Percentiles rank a stretch among this genome's conserved stretches.
Conservation (phyloP, 2,113 vertebrate genomes). For the Nettapus auritus region DNA sequence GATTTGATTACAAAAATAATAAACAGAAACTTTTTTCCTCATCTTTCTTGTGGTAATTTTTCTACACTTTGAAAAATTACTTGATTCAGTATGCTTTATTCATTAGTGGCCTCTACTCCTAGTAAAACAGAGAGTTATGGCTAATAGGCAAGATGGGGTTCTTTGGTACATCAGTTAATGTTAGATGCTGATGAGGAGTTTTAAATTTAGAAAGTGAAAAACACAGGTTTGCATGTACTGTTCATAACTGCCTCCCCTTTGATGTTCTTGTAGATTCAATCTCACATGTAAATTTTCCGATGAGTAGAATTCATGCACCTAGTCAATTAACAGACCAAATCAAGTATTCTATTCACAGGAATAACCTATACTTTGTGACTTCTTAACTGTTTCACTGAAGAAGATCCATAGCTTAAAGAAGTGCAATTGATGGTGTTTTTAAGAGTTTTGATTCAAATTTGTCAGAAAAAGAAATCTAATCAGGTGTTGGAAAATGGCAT, state of each 20-base stretch:
- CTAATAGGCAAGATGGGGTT: not conserved
- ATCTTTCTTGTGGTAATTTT: not conserved
- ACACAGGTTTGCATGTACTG: not conserved
- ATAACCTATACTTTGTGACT: not conserved
- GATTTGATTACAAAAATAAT: not conserved
- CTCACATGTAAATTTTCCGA: not conserved
- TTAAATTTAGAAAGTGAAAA: not conserved
- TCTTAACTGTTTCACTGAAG: not conserved
- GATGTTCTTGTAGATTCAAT: not conserved
- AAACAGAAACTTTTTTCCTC: not conserved
- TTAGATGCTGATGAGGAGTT: not conserved
- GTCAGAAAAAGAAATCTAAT: not conserved
- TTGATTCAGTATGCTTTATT: not conserved
- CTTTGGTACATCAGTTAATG: not conserved
- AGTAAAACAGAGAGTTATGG: not conserved
- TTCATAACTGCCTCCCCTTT: not conserved
- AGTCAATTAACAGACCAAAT: not conserved
- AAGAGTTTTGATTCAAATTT: not conserved
- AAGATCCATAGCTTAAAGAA: conserved; percentile 30
- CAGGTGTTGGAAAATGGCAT: not conserved
- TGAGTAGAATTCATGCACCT: not conserved
- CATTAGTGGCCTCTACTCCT: not conserved
- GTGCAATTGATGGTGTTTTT: conserved; percentile 31
- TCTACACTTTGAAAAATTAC: not conserved
- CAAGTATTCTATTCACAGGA: conserved; percentile 10